These are phyloP conservation scores for Rhinichthys klamathensis DNA, from an alignment of 2,113 vertebrate genomes.

Conservation along the genomic window DNA sequence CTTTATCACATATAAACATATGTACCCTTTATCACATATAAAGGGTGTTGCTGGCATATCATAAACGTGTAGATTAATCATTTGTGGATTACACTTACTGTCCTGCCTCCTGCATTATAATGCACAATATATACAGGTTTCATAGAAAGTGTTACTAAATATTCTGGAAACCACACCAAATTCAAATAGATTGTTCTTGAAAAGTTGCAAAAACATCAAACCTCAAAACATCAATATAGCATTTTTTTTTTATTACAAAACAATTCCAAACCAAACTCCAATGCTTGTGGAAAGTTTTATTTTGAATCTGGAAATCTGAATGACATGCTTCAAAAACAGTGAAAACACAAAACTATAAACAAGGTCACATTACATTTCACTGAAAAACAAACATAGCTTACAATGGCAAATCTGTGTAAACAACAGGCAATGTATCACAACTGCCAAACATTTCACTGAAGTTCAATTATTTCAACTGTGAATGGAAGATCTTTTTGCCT, in stretches of 20 bases:
- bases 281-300: not conserved
- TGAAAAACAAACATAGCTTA: not conserved
- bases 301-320: not conserved
- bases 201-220: not conserved
- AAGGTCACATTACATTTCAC: not conserved
- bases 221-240: not conserved
- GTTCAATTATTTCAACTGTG: not conserved
- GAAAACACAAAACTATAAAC: not conserved
- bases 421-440: not conserved
- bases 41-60: not conserved
- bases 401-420: not conserved
- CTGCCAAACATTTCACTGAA: not conserved
- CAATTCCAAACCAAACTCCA: not conserved
- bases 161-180: not conserved
- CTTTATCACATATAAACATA: not conserved
- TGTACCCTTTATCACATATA: not conserved
- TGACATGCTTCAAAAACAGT: not conserved
- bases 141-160: not conserved
- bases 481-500: not conserved
- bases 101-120: too few species aligned
- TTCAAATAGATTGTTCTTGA: not conserved
- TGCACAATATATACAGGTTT: too few species aligned
- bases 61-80: not conserved
- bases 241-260: not conserved
- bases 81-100: not conserved